Evolutionary conservation across 1,140 invertebrate genomes (phyloP), one percentile per base, ranked within the genome.

Genomic region (Pseudoatta argentina): DNA sequence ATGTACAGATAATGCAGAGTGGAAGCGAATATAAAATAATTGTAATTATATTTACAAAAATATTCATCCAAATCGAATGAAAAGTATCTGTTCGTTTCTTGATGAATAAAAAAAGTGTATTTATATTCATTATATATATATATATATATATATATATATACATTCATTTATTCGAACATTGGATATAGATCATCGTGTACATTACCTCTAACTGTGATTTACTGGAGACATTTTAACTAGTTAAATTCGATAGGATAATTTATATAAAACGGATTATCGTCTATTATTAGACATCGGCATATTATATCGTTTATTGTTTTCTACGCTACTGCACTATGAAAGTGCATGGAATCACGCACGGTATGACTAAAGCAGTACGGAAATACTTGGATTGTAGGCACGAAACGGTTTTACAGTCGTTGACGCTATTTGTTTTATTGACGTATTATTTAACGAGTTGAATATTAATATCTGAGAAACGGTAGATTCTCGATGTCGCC

Each of bases 381-480:
- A 89, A 89, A 91, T 87, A 75, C 66, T 27, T 69, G 48, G 88
- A 89, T 89, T 87, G 88, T 87, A 89, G 87, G 81, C 69, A 61
- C 69, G 79, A 87, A 92, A 91, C 78, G 67, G 79, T 91, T 91
- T 83, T 61, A 81, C 79, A 85, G 64, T 64, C 30, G 78, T 83
- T 79, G 82, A 59, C 79, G 87, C 87, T 91, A 83, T 88, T 72
- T 81, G 86, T 87, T 73, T 51, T 55, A 86, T 66, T 44, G 86
- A 18, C 72, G 83, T n/a, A 27, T 44, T 44, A 51, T 63, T 92
- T 34, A 34, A 34, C 30, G 30, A 34, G 30, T 34, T 34, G 92
- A 89, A 92, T 93, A 89, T 88, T 92, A 92, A 92, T 92, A 89
- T 86, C 79, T 57, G 81, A 86, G 89, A 89, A 92, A 92, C 79